Conservation (phyloP, 1,140 invertebrate species). For the Melitaea cinxia region DNA sequence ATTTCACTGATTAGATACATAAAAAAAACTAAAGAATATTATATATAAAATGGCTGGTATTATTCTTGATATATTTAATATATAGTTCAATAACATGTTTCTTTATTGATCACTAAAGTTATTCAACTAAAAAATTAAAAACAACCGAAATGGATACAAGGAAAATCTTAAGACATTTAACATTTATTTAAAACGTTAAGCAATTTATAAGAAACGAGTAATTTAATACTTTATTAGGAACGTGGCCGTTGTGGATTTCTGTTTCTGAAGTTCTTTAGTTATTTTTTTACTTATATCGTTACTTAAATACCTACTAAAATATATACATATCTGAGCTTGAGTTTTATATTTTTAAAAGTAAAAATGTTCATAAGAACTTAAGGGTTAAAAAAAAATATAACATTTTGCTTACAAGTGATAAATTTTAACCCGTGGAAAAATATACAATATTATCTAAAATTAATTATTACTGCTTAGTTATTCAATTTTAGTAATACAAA, state of each 20-base stretch:
- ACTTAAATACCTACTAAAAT: too few relatives aligned
- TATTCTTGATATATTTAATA: constrained; percentile 14
- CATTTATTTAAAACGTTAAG: constrained; percentile 13
- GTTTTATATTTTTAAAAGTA: neutral
- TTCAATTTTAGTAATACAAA: neutral
- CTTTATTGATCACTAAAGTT: constrained; percentile 21
- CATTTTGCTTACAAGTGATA: too few relatives aligned
- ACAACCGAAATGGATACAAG: constrained; percentile 12
- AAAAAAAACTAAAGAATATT: neutral
- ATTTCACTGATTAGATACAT: neutral
- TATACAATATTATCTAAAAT: neutral
- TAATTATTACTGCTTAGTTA: neutral
- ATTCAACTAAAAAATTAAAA: constrained; percentile 3
- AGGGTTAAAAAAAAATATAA: too few relatives aligned
- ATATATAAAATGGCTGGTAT: neutral
- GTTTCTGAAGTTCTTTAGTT: neutral
- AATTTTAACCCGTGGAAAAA: too few relatives aligned
- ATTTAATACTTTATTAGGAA: constrained; percentile 16
- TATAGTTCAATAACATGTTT: constrained; percentile 16
- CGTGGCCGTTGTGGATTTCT: neutral
- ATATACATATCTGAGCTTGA: too few relatives aligned
- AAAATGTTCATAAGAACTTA: too few relatives aligned
- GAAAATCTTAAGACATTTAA: constrained; percentile 13
- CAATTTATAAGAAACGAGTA: constrained; percentile 20
- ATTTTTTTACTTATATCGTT: neutral